Base-by-base conservation (phyloP, 2,797 vertebrate species). In the Ispidina lecontei region DNA sequence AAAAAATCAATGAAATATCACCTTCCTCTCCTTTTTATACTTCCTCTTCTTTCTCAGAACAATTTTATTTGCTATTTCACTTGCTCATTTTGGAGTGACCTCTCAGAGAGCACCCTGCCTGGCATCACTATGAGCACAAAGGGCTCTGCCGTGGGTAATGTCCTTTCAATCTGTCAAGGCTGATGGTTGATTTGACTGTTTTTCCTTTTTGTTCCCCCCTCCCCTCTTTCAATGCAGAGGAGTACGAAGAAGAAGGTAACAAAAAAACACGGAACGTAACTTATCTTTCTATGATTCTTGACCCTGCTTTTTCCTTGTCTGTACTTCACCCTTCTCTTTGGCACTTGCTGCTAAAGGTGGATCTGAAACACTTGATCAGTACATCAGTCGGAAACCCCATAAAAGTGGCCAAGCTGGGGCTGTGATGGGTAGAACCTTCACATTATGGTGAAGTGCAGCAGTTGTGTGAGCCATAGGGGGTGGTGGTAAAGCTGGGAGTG, bases 241-340 rank as follows among this genome's bases (percentile, higher is more conserved):
- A 99, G 82, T 96, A 96, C 4, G 98, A 98, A 87, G 98, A 98
- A 95, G 98, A 99, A 99, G 99, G 99, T 99, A 98, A 99, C 37
- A 55, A 97, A 96, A 29, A 97, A 96, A 62, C 49, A 29, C 4
- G 41, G 77, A 85, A 80, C 25, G 74, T 91, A 71, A 87, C 68
- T 89, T 63, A 52, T 44, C 58, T 93, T 91, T 90, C 76, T 88
- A 69, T 89, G 49, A 47, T 79, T 87, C 72, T 64, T 91, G 70
- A 29, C 46, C 60, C 68, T 76, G 89, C 64, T 83, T 94, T 87
- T 89, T 37, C 26, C 59, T 72, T 90, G 85, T 88, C 91, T 90
- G 58, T 84, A 77, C 29, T 67, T 86, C 80, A 91, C 75, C 91
- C 83, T 81, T 91, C 92, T 96, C 93, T 97, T 93, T 96, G 94